phyloP scores from a whole-genome alignment of 2,888 invertebrate species.

The Leptopilina syphax region DNA sequence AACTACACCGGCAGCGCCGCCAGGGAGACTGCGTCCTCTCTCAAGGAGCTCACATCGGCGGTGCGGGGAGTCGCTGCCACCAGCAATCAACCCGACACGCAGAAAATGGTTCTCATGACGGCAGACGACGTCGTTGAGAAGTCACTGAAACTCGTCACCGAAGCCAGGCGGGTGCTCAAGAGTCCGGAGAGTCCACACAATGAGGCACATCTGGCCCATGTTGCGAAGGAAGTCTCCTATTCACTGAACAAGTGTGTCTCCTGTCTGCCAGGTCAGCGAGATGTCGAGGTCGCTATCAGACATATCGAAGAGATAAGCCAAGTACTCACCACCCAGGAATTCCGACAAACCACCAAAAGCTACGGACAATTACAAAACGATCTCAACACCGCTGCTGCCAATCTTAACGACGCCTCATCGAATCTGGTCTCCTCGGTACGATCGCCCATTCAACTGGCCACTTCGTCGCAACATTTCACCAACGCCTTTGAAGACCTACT shows the following conservation, averaged over 20 bases:
- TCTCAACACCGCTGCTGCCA: constrained; percentile 89
- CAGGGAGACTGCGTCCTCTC: constrained; percentile 86
- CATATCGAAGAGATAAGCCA: constrained; percentile 88
- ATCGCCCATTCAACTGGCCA: constrained; percentile 84
- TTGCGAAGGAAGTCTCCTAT: constrained; percentile 85
- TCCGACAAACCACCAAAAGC: constrained; percentile 85
- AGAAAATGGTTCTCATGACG: constrained; percentile 81
- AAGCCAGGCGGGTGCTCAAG: constrained; percentile 87
- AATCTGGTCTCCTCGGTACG: constrained; percentile 89
- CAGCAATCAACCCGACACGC: constrained; percentile 80
- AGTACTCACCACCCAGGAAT: constrained; percentile 85
- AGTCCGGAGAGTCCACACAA: constrained; percentile 82
- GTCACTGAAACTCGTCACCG: constrained; percentile 87
- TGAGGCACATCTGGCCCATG: constrained; percentile 81
- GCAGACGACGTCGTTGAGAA: constrained; percentile 90
- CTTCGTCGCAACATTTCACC: constrained; percentile 87
- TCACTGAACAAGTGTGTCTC: constrained; percentile 85
- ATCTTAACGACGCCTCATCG: constrained; percentile 89
- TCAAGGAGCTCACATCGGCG: constrained; percentile 85
- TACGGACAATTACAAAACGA: constrained; percentile 91
- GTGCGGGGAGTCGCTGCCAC: constrained; percentile 89
- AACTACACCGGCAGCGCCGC: constrained; percentile 90
- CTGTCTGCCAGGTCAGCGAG: constrained; percentile 94
- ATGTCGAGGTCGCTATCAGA: constrained; percentile 93
- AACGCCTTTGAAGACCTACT: constrained; percentile 88